phyloP scores from a whole-genome alignment of 1,140 invertebrate genomes.

The Myzus persicae region DNA sequence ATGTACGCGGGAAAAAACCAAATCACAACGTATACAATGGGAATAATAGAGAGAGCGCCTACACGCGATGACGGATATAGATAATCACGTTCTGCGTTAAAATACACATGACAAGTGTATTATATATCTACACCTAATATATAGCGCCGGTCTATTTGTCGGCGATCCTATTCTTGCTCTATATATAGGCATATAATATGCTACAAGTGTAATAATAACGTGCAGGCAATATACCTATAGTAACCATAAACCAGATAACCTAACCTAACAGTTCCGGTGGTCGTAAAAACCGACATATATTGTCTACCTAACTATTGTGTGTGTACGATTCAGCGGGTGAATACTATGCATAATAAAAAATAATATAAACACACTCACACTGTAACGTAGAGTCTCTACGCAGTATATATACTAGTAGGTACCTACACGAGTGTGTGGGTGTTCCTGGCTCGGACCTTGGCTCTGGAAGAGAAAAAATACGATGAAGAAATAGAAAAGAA shows the following conservation, averaged over 20 bases:
- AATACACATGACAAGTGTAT: background rate
- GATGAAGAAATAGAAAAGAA: too few relatives aligned
- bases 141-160: background rate
- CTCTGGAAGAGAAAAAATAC: slow-evolving; percentile 16
- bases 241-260: background rate
- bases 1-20: background rate
- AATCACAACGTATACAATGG: background rate
- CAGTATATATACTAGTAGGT: too few relatives aligned
- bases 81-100: background rate
- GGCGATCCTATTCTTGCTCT: background rate
- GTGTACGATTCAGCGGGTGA: background rate
- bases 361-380: background rate
- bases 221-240: background rate
- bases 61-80: background rate
- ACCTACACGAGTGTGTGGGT: background rate
- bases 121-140: background rate
- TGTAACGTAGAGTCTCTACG: background rate
- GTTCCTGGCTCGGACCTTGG: background rate
- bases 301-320: background rate
- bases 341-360: background rate
- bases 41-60: background rate
- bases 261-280: background rate
- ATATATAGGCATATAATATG: background rate
- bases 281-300: background rate
- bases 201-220: background rate